These are phyloP conservation scores for Callorhinus ursinus DNA, from an alignment of 2,113 vertebrate species.

Conservation along the genomic window DNA sequence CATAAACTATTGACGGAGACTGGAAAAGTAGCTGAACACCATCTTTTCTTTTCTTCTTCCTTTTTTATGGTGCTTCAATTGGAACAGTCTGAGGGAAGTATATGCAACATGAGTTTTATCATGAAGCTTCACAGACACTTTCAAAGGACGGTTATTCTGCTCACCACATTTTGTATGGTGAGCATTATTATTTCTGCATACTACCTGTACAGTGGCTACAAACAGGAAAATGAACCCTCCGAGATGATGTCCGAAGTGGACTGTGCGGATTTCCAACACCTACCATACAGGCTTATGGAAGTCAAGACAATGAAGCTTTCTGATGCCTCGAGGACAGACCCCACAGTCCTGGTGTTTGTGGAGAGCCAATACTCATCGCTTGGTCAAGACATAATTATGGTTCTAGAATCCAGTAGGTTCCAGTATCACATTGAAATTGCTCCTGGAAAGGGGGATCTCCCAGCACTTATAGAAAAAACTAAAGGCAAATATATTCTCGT, in stretches of 20 bases:
- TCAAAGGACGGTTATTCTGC: constrained; percentile 89
- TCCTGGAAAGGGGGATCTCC: constrained; percentile 88
- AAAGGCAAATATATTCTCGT: constrained; percentile 88
- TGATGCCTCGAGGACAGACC: constrained; percentile 83
- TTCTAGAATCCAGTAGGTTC: constrained; percentile 89
- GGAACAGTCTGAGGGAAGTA: constrained; percentile 72
- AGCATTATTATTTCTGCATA: constrained; percentile 90
- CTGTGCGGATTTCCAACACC: constrained; percentile 84
- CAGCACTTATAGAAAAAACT: constrained; percentile 86
- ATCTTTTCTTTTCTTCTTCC: constrained; percentile 30
- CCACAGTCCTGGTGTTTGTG: constrained; percentile 89
- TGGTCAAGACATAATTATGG: constrained; percentile 89
- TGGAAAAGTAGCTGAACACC: constrained; percentile 77
- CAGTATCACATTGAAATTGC: constrained; percentile 89
- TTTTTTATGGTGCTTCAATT: constrained; percentile 78
- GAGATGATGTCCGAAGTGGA: constrained; percentile 84
- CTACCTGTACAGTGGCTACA: constrained; percentile 89
- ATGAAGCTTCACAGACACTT: constrained; percentile 90
- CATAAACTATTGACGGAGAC: constrained; percentile 84
- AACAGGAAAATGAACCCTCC: constrained; percentile 86
- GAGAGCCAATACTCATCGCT: constrained; percentile 89
- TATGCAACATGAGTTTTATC: constrained; percentile 87
- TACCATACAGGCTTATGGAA: constrained; percentile 79
- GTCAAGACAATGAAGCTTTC: constrained; percentile 78
- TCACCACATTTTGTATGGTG: constrained; percentile 89